A percentile compares a stretch with the other conserved stretches of the same genome.
Evolutionary conservation across 1,140 invertebrate species (phyloP).

Genomic region (Dinoponera quadriceps): DNA sequence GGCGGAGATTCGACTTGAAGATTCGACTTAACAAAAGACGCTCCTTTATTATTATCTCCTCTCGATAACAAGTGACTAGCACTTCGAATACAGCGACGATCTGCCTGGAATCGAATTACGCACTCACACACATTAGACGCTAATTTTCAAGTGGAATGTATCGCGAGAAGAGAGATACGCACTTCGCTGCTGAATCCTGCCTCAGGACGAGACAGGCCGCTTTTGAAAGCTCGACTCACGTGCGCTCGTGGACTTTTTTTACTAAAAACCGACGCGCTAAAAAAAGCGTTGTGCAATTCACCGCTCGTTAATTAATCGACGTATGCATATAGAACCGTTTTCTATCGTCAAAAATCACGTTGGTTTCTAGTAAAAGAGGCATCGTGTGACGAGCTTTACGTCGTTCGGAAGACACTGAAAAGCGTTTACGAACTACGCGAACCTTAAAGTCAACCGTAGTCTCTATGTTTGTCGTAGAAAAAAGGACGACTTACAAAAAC

Average conservation of each 20-base stretch:
- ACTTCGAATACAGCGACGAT: slow-evolving; percentile 81
- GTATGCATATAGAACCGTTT: background rate
- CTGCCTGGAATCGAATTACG: slow-evolving; percentile 66
- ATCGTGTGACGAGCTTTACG: slow-evolving; percentile 4
- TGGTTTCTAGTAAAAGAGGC: slow-evolving; percentile 12
- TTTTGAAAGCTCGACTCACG: background rate
- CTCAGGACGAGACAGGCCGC: background rate
- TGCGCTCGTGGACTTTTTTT: background rate
- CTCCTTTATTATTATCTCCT: slow-evolving; percentile 75
- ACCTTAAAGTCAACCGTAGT: slow-evolving; percentile 60
- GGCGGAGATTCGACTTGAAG: background rate
- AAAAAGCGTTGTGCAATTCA: background rate
- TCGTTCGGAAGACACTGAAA: slow-evolving; percentile 66
- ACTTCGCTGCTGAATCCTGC: background rate
- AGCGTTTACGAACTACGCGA: slow-evolving; percentile 59
- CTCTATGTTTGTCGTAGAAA: slow-evolving; percentile 62
- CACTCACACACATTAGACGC: slow-evolving; percentile 59
- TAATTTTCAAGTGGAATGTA: slow-evolving; percentile 75
- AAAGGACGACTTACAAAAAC: slow-evolving; percentile 59
- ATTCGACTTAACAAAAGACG: slow-evolving; percentile 76
- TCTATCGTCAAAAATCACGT: slow-evolving; percentile 12
- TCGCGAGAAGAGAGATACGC: slow-evolving; percentile 36
- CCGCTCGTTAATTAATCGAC: slow-evolving; percentile 2
- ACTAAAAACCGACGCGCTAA: slow-evolving; percentile 6
- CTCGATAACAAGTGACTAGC: slow-evolving; percentile 84